These are phyloP conservation scores for Bucco capensis DNA, from an alignment of 2,113 vertebrate species.

Conservation along the genomic window DNA sequence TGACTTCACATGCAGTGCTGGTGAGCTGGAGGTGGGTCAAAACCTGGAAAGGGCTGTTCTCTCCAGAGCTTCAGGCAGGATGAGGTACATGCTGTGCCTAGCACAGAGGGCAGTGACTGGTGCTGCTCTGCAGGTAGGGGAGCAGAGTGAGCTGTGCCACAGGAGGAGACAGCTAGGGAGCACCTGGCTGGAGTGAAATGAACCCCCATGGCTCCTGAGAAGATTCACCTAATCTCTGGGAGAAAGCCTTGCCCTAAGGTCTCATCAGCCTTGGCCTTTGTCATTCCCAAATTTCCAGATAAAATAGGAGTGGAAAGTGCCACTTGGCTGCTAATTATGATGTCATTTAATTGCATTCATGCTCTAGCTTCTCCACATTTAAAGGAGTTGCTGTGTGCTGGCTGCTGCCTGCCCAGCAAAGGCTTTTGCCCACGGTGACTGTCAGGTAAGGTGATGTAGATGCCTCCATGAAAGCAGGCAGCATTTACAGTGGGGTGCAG, in stretches of 20 bases:
- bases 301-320: background rate
- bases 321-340: constrained; percentile 25
- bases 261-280: background rate
- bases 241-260: background rate
- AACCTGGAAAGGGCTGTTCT: background rate
- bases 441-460: constrained; percentile 2
- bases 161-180: background rate
- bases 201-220: background rate
- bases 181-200: background rate
- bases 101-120: background rate
- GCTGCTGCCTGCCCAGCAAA: background rate
- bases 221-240: background rate
- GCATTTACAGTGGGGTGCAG: constrained; percentile 45
- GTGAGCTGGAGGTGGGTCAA: background rate
- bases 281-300: constrained; percentile 7
- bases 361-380: background rate
- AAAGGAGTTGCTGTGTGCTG: background rate
- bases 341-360: constrained; percentile 10
- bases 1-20: background rate
- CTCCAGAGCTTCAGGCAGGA: background rate
- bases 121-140: accelerated
- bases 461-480: constrained; percentile 10
- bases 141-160: background rate
- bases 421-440: background rate
- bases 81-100: accelerated